Evolutionary conservation across 1,140 invertebrate genomes (phyloP).

Genomic region (Tigriopus japonicus): DNA sequence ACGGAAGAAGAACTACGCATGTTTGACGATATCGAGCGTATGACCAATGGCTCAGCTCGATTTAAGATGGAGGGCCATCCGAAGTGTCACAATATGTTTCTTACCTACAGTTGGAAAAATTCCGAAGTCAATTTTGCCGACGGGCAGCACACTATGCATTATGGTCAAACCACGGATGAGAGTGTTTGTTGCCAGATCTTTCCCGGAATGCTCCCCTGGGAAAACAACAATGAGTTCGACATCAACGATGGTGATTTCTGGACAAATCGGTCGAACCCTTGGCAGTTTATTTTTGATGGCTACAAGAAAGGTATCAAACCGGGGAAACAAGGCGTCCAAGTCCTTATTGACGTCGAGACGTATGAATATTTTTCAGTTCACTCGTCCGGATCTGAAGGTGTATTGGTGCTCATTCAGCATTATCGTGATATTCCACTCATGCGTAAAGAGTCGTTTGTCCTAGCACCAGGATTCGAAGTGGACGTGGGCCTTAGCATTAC

Average conservation of each 20-base stretch:
- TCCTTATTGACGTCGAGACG: conserved; percentile 8
- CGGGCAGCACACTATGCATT: conserved; percentile 3
- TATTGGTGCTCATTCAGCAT: conserved; percentile 11
- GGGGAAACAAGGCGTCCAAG: conserved; percentile 8
- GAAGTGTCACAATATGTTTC: conserved; percentile 9
- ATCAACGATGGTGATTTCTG: not conserved
- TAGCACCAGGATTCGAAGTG: not conserved
- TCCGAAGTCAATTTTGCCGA: not conserved
- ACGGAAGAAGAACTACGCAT: conserved; percentile 3
- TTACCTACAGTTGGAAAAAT: conserved; percentile 2
- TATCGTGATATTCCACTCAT: conserved; percentile 11
- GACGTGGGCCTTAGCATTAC: conserved; percentile 7
- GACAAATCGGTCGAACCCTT: not conserved
- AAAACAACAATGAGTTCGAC: not conserved
- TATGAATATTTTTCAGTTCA: conserved; percentile 6
- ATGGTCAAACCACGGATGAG: conserved; percentile 6
- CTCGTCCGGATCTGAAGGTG: conserved; percentile 4
- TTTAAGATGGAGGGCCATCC: conserved; percentile 5
- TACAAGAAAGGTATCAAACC: conserved; percentile 5
- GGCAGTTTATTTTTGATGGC: conserved; percentile 6
- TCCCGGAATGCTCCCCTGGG: conserved; percentile 8
- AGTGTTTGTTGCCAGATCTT: conserved; percentile 11
- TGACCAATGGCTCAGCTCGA: not conserved
- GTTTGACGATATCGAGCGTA: not conserved
- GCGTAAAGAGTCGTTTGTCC: conserved; percentile 8